Base-by-base conservation (phyloP, 2,888 invertebrate species). In the Cephus runcator region DNA sequence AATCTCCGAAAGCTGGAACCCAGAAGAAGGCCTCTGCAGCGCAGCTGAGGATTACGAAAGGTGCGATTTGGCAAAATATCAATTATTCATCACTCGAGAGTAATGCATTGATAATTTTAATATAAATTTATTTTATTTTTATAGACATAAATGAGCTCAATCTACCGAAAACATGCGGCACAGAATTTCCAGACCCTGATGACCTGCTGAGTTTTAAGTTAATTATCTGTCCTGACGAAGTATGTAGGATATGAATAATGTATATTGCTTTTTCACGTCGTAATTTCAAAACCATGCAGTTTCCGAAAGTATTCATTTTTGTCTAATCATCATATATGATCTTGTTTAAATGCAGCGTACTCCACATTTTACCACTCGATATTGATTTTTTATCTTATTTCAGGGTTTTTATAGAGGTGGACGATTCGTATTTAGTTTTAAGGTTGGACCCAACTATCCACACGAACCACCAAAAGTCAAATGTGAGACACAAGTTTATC, bases 391-490 rank as follows among this genome's bases (percentile, higher is more conserved):
- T 15, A 40, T 40, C 40, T 40, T 40, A 15, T 91, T 91, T 69
- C 87, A 95, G 95, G 98, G 98, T 77, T 98, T 98, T 92, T 99
- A 99, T 92, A 95, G 96, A 93, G 96, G 96, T 85, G 99, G 99
- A 80, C 94, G 96, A 91, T 99, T 99, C 93, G 94, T 96, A 87
- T 99, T 99, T 94, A 98, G 97, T 93, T 99, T 99, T 93, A 97
- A 97, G 94, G 97, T 99, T 90, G 98, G 98, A 86, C 98, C 98
- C 89, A 98, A 97, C 92, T 99, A 99, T 93, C 99, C 99, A 40
- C 99, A 99, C 90, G 98, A 99, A 92, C 98, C 99, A 73, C 99
- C 99, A 33, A 99, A 99, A 93, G 99, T 99, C 56, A 99, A 99
- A 92, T 99, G 99, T 93, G 98, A 98, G 93, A 98, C 98, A 73